These are phyloP conservation scores for Lamellibrachia columna DNA, from an alignment of 2,888 invertebrate genomes.

Conservation along the genomic window DNA sequence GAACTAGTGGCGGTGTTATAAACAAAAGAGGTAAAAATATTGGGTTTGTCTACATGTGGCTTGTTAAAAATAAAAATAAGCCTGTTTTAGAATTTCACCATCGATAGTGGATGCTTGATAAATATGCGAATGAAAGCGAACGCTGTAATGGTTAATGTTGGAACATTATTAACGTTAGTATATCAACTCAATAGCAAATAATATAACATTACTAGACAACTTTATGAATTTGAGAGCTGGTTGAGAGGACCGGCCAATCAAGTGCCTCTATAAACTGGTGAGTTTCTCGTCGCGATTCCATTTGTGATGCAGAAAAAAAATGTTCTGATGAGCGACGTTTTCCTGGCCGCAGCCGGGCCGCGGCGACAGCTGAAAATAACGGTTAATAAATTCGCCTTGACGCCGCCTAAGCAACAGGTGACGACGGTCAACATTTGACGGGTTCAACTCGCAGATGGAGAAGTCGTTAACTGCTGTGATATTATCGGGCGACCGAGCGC, in stretches of 20 bases:
- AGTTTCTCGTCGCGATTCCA: background rate
- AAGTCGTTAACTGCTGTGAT: background rate
- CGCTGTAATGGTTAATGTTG: too few relatives aligned
- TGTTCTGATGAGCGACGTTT: background rate
- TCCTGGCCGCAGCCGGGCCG: background rate
- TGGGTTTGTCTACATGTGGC: too few relatives aligned
- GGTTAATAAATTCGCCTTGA: conserved; percentile 16
- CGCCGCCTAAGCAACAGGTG: background rate
- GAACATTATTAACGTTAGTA: too few relatives aligned
- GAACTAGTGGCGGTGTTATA: too few relatives aligned
- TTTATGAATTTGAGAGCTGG: background rate
- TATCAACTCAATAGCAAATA: too few relatives aligned
- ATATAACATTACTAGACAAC: background rate
- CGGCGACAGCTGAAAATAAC: background rate
- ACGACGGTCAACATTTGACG: background rate
- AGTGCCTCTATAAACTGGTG: background rate
- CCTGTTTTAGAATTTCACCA: too few relatives aligned
- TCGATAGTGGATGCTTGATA: too few relatives aligned
- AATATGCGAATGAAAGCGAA: too few relatives aligned
- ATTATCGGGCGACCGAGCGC: background rate
- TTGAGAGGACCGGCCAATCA: background rate
- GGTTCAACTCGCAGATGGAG: background rate
- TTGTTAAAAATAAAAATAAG: too few relatives aligned
- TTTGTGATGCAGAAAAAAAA: background rate
- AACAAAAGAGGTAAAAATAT: too few relatives aligned